These are phyloP conservation scores for Pempheris klunzingeri DNA, from an alignment of 2,797 vertebrate genomes.

Conservation along the genomic window DNA sequence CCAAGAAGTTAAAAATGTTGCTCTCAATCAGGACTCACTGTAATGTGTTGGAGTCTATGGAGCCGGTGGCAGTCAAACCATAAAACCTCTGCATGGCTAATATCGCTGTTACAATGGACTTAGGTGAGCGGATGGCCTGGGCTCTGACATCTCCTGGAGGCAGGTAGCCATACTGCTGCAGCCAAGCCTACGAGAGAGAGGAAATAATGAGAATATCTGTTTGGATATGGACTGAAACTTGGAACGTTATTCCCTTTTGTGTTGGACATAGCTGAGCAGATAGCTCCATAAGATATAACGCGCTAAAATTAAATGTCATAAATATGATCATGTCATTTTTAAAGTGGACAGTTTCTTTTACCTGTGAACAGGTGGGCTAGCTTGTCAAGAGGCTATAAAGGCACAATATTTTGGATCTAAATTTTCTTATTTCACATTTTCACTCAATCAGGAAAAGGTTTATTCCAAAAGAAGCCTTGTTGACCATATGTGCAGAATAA, in stretches of 20 bases:
- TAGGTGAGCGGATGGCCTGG: constrained; percentile 90
- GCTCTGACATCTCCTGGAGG: constrained; percentile 91
- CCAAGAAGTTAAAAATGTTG: background rate
- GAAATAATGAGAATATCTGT: background rate
- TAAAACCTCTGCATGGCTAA: constrained; percentile 94
- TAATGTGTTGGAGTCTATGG: constrained; percentile 86
- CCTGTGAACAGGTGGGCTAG: background rate
- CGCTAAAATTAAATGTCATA: background rate
- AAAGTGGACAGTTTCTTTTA: background rate
- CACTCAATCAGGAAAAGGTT: background rate
- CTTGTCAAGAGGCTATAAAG: background rate
- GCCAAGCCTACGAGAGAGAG: constrained; percentile 86
- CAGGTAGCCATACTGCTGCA: constrained; percentile 95
- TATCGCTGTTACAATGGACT: constrained; percentile 88
- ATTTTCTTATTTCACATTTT: too few relatives aligned
- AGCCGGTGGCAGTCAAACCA: constrained; percentile 89
- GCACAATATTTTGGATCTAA: too few relatives aligned
- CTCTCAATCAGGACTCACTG: constrained; percentile 81
- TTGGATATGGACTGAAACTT: background rate
- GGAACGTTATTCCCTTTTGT: background rate
- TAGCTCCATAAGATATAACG: background rate
- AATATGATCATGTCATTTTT: background rate
- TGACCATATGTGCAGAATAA: background rate
- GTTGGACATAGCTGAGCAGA: background rate
- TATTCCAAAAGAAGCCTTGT: background rate